Evolutionary conservation across 2,797 vertebrate species (phyloP).

Genomic region (Percopsis omiscomaycus): DNA sequence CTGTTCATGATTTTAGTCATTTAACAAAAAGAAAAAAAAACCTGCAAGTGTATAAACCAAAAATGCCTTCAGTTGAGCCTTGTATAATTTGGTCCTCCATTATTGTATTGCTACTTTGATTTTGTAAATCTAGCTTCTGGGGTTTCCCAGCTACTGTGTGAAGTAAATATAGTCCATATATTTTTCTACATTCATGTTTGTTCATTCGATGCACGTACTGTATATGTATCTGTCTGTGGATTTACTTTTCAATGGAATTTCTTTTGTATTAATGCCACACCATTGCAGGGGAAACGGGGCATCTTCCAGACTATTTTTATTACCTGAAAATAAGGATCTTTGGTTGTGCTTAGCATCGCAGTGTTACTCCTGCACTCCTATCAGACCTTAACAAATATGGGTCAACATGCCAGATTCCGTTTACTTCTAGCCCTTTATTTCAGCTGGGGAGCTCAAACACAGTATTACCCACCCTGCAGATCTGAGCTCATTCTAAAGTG

Average conservation of each 20-base stretch:
- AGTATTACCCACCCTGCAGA: slow-evolving; percentile 44
- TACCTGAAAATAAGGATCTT: slow-evolving; percentile 33
- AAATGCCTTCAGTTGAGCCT: slow-evolving; percentile 71
- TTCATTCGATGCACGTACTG: slow-evolving; percentile 38
- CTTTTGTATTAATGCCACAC: slow-evolving; percentile 39
- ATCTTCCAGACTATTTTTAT: slow-evolving; percentile 53
- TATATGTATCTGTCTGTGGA: slow-evolving; percentile 12
- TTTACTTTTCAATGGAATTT: slow-evolving; percentile 22
- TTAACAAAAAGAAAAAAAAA: slow-evolving; percentile 33
- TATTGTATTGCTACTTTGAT: slow-evolving; percentile 39
- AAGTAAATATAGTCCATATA: slow-evolving; percentile 64
- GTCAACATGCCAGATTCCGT: slow-evolving; percentile 50
- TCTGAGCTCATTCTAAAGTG: slow-evolving; percentile 44
- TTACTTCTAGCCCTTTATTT: slow-evolving; percentile 63
- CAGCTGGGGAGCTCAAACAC: slow-evolving; percentile 48
- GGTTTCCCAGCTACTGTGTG: slow-evolving; percentile 49
- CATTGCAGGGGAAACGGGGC: slow-evolving; percentile 36
- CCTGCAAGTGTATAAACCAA: slow-evolving; percentile 54
- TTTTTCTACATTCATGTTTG: slow-evolving; percentile 66
- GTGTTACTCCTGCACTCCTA: slow-evolving; percentile 41
- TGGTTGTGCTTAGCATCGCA: slow-evolving; percentile 34
- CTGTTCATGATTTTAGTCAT: slow-evolving; percentile 32
- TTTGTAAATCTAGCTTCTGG: slow-evolving; percentile 49
- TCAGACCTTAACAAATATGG: slow-evolving; percentile 49
- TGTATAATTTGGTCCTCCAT: slow-evolving; percentile 59